Evolutionary conservation across 1,140 invertebrate species (phyloP).

Genomic region (Drusus annulatus): DNA sequence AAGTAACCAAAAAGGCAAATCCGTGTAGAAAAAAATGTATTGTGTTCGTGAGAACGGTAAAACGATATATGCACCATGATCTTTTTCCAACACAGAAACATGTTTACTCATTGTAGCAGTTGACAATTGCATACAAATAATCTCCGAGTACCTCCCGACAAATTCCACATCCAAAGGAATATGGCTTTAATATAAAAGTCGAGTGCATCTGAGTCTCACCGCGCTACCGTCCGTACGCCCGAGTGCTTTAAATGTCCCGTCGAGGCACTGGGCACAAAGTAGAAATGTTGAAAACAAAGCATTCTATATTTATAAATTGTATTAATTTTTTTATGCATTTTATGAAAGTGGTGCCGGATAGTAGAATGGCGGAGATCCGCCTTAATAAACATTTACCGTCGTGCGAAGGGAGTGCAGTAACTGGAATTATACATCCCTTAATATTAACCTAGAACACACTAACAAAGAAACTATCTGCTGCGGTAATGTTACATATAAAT

Average conservation of each 20-base stretch:
- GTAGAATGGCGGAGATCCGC: background rate
- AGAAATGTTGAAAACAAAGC: background rate
- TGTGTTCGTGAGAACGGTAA: no score
- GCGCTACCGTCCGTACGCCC: background rate
- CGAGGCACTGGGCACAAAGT: background rate
- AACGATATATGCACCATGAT: no score
- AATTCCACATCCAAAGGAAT: constrained; percentile 6
- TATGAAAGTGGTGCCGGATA: background rate
- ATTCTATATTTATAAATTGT: background rate
- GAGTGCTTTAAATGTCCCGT: background rate
- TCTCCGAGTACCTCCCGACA: background rate
- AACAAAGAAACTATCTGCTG: constrained; percentile 49
- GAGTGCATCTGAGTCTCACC: constrained; percentile 27
- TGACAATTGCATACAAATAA: constrained; percentile 18
- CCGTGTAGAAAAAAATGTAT: no score
- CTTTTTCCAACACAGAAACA: background rate
- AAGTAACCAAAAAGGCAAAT: no score
- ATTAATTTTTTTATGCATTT: background rate
- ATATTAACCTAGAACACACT: constrained; percentile 53
- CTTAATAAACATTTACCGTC: constrained; percentile 45
- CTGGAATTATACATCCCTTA: constrained; percentile 50
- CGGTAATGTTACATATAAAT: constrained; percentile 56
- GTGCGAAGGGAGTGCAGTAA: constrained; percentile 18
- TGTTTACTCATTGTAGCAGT: background rate
- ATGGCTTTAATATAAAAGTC: constrained; percentile 28